Evolutionary conservation across 2,888 invertebrate genomes (phyloP).

Genomic region (Dusona sp.): DNA sequence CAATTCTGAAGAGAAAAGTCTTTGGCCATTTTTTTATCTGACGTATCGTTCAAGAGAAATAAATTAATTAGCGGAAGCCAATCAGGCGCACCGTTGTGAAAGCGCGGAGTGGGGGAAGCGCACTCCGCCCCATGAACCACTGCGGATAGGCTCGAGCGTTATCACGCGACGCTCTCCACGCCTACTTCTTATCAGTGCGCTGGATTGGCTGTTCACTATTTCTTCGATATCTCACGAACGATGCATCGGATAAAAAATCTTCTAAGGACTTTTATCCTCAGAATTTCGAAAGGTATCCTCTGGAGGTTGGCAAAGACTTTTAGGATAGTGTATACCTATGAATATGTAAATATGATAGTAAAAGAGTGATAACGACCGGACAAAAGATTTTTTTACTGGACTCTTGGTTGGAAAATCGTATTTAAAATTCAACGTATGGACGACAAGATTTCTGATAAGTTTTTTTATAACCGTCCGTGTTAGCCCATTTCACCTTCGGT

Average conservation of each 20-base stretch:
- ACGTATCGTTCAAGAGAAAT: not conserved
- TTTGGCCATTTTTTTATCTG: not conserved
- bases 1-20: not conserved
- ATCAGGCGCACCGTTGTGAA: not conserved
- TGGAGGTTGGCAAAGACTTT: not conserved
- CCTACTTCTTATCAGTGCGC: not conserved
- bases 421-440: conserved; percentile 26
- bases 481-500: conserved; percentile 36
- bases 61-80: not conserved
- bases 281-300: not conserved
- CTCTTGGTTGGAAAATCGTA: conserved; percentile 31
- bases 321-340: not conserved
- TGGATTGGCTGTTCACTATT: not conserved
- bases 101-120: not conserved
- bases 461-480: conserved; percentile 48
- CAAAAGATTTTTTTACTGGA: conserved; percentile 44
- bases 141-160: not conserved
- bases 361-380: conserved; percentile 51
- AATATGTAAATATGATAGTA: not conserved
- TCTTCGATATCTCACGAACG: not conserved
- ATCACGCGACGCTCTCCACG: not conserved
- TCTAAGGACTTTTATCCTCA: not conserved
- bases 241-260: not conserved
- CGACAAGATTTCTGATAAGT: conserved; percentile 60
- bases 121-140: too few species aligned